Percentiles rank a stretch among this genome's conserved stretches.
phyloP scores from a whole-genome alignment of 2,113 vertebrate genomes.

The Nothocercus julius region DNA sequence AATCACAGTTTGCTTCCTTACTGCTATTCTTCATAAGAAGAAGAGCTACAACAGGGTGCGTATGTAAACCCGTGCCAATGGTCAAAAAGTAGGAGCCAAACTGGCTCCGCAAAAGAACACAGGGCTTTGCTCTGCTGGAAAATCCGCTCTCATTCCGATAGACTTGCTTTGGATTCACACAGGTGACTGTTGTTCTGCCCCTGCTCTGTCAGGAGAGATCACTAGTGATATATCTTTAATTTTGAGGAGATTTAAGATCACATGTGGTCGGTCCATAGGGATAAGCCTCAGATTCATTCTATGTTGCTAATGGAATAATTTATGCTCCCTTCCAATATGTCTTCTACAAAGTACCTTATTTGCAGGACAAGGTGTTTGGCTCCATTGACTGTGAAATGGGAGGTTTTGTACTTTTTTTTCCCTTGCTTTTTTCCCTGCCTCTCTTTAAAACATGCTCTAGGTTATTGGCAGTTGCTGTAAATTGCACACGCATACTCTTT shows the following conservation, averaged over 20 bases:
- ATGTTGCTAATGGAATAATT: not conserved
- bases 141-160: not conserved
- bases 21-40: not conserved
- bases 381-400: not conserved
- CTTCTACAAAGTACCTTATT: not conserved
- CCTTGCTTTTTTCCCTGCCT: rapidly evolving
- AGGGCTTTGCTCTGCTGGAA: not conserved
- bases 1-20: not conserved
- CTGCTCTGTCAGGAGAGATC: not conserved
- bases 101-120: not conserved
- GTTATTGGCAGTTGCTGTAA: not conserved
- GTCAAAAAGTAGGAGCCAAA: not conserved
- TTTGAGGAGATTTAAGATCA: not conserved
- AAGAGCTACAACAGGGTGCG: not conserved
- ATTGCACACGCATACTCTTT: not conserved
- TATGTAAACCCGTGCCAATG: not conserved
- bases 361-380: not conserved
- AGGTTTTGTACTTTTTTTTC: not conserved
- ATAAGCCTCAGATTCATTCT: not conserved
- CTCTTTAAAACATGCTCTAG: not conserved
- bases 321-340: rapidly evolving
- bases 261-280: not conserved
- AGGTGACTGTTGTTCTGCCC: not conserved
- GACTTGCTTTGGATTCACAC: not conserved
- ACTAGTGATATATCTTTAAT: not conserved